Evolutionary conservation across 2,113 vertebrate species (phyloP).

Genomic region (Axis porcinus): DNA sequence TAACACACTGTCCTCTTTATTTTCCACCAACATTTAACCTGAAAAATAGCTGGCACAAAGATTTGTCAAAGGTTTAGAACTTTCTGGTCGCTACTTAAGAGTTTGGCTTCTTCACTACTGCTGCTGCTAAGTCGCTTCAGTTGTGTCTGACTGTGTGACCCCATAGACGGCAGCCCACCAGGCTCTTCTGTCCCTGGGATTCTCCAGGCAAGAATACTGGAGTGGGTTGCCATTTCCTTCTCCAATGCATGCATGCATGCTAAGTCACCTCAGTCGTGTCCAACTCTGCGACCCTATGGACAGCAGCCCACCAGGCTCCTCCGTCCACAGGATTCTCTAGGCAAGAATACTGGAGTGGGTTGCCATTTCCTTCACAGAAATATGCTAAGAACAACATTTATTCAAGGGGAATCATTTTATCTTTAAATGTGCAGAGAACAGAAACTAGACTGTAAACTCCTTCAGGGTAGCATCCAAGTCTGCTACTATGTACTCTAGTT

Average conservation of each 20-base stretch:
- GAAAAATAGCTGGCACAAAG: not conserved
- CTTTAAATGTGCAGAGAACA: not conserved
- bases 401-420: not conserved
- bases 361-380: not conserved
- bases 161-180: not conserved
- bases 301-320: not conserved
- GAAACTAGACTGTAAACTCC: not conserved
- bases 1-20: not conserved
- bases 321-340: not conserved
- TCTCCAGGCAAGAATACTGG: not conserved
- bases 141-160: not conserved
- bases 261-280: not conserved
- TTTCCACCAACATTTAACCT: not conserved
- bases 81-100: not conserved
- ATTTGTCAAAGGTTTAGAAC: not conserved
- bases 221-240: not conserved
- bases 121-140: not conserved
- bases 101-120: not conserved
- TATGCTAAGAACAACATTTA: not conserved
- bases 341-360: not conserved
- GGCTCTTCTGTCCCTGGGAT: not conserved
- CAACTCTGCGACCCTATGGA: not conserved
- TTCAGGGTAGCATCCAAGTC: not conserved
- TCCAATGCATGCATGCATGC: not conserved
- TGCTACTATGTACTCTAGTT: not conserved